Percentiles rank a stretch among this genome's conserved stretches.
These are phyloP conservation scores for Eumacrocentrus americanus DNA, from an alignment of 2,888 invertebrate species.

Conservation along the genomic window DNA sequence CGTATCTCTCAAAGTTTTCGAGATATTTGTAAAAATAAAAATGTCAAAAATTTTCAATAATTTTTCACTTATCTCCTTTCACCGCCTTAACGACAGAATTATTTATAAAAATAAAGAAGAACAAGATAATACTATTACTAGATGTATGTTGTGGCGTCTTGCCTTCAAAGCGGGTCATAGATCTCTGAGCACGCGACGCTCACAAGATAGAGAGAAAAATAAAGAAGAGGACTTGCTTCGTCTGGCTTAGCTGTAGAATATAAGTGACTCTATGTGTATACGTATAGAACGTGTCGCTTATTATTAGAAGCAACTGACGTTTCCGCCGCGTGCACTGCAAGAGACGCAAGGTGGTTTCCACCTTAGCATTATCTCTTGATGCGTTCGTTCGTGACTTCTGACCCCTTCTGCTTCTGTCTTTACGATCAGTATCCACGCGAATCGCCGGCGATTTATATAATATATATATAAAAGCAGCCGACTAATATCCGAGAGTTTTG, in stretches of 20 bases:
- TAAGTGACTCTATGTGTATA: not conserved
- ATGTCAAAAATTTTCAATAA: no score
- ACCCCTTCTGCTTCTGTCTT: slow-evolving; percentile 13
- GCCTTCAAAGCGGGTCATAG: slow-evolving; percentile 14
- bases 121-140: not conserved
- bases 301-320: slow-evolving; percentile 28
- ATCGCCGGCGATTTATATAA: no score
- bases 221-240: not conserved
- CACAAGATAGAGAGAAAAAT: not conserved
- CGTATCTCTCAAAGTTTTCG: no score
- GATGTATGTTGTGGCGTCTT: not conserved
- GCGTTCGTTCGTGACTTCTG: slow-evolving; percentile 23
- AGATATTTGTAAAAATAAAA: no score
- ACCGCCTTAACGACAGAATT: no score
- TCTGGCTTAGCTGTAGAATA: not conserved
- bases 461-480: slow-evolving; percentile 1
- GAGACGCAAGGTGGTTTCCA: slow-evolving; percentile 19
- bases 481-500: slow-evolving; percentile 24
- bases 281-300: slow-evolving; percentile 17
- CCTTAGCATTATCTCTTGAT: not conserved
- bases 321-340: slow-evolving; percentile 13
- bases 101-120: no score
- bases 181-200: slow-evolving; percentile 13
- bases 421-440: slow-evolving; percentile 22
- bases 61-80: no score